Conservation (phyloP, 2,113 vertebrate species). For the Prietella phreatophila region DNA sequence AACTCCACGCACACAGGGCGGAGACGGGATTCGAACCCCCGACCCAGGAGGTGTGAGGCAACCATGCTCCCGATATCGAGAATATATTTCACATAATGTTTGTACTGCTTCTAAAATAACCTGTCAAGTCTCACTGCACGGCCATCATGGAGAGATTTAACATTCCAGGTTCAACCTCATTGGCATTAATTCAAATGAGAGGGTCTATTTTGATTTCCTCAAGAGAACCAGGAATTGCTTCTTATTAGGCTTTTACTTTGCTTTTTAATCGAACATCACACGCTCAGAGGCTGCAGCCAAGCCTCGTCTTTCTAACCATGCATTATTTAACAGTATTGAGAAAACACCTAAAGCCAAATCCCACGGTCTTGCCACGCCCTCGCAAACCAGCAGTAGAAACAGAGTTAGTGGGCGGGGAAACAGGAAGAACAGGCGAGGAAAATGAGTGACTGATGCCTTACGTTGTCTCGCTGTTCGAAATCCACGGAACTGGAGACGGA, state of each 20-base stretch:
- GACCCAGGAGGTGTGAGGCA: too few relatives aligned
- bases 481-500: conserved; percentile 96
- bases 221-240: not conserved
- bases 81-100: not conserved
- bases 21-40: too few relatives aligned
- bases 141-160: not conserved
- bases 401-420: not conserved
- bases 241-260: not conserved
- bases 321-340: conserved; percentile 28
- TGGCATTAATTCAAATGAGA: not conserved
- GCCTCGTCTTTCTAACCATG: conserved; percentile 5
- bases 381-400: not conserved
- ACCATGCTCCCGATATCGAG: too few relatives aligned
- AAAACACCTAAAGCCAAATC: conserved; percentile 1
- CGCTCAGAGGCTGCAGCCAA: not conserved
- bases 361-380: not conserved
- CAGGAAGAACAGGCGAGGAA: conserved; percentile 21
- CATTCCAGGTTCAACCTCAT: not conserved
- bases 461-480: conserved; percentile 95
- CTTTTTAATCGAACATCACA: not conserved
- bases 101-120: not conserved
- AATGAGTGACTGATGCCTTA: conserved; percentile 67
- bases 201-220: not conserved
- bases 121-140: not conserved
- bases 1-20: too few relatives aligned